Evolutionary conservation across 2,797 vertebrate genomes (phyloP).

Genomic region (Acrocephalus scirpaceus): DNA sequence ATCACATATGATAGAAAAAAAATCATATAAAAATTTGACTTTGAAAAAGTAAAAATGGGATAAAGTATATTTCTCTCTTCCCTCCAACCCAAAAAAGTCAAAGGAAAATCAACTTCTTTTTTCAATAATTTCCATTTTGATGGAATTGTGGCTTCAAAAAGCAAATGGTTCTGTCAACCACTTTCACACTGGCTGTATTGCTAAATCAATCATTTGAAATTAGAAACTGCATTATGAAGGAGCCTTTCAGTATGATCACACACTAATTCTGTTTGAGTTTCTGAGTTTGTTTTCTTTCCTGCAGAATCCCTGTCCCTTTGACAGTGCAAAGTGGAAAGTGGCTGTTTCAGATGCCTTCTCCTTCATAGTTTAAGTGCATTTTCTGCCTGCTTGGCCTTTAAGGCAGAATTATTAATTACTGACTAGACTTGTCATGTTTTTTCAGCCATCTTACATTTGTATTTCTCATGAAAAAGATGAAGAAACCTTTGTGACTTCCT

Average conservation of each 20-base stretch:
- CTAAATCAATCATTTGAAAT: conserved; percentile 27
- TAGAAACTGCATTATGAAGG: conserved; percentile 12
- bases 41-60: neutral
- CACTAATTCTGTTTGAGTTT: neutral
- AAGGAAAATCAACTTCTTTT: neutral
- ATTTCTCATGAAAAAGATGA: neutral
- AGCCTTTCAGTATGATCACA: neutral
- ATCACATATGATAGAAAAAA: neutral
- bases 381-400: neutral
- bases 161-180: neutral
- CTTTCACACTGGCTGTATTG: neutral
- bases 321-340: neutral
- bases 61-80: neutral
- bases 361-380: neutral
- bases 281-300: neutral
- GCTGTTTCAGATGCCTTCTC: neutral
- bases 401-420: neutral
- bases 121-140: neutral
- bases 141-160: conserved; percentile 15
- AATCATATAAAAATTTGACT: neutral
- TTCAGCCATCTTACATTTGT: neutral
- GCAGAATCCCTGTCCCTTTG: neutral
- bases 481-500: neutral
- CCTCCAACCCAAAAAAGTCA: neutral
- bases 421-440: neutral